Evolutionary conservation across 2,113 vertebrate genomes (phyloP), one percentile per base, ranked within the genome.

Genomic region (Dascyllus trimaculatus): DNA sequence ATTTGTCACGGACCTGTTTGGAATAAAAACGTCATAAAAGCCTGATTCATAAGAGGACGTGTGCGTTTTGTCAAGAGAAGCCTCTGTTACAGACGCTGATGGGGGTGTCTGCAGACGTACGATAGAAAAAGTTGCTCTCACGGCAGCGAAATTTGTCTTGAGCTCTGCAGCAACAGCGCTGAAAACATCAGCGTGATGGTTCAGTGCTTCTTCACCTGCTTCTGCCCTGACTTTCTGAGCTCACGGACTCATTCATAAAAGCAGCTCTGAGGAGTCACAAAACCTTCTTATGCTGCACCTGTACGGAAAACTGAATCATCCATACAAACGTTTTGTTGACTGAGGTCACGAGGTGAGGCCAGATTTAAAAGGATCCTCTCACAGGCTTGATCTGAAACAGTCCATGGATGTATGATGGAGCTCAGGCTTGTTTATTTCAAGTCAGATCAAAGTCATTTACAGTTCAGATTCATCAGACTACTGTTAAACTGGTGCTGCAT

Each of bases 1-100:
- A 80, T 80, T 72, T 65, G 75, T 86, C 76, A 64, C 62, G 45
- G 61, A 78, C 61, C 53, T 43, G 21, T 19, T 66, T 65, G 38
- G 40, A 70, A 45, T 52, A 35, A 32, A 71, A 68, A 76, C 0
- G 0, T 19, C 45, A 68, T 25, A 25, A 56, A 82, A 71, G 58
- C 35, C 67, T 56, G 46, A 53, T 75, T 43, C 18, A 64, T 56
- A 8, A 0, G 9, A 57, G 26, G 21, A 57, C 17, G 53, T 35
- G 26, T 65, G 51, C 18, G 17, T 25, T 68, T 5, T 45, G 2
- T 46, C 60, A 64, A 40, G 26, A 17, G 45, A 22, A 65, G 51
- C 25, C 18, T 22, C 21, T 45, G 29, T 51, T 48, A 22, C 19
- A 25, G 52, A 75, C 54, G 11, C 29, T 0, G 46, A 57, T 29